Evolutionary conservation across 2,888 invertebrate species (phyloP), one percentile per base, ranked within the genome.

Genomic region (Chelonus formosanus): DNA sequence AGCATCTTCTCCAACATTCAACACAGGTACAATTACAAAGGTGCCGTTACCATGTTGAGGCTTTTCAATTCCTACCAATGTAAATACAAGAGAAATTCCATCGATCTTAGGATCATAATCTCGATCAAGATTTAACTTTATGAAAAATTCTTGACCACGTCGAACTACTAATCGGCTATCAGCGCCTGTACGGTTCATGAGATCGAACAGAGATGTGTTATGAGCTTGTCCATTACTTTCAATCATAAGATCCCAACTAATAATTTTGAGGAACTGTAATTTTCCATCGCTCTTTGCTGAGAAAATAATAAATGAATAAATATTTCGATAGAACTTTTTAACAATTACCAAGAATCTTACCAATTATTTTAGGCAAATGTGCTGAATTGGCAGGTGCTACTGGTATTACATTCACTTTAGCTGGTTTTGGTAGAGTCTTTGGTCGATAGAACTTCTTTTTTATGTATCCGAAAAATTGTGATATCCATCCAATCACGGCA

Each of bases 51-150:
- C 93, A 69, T 93, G 91, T 75, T 89, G 92, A 62, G 94, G 92
- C 78, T 90, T 91, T 73, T 90, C 89, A 53, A 91, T 91, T 88
- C 92, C 93, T 78, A 89, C 88, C 34, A 93, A 90, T 58, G 91
- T 91, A 80, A 96, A 95, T 65, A 95, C 92, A 74, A 96, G 90
- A 50, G 93, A 93, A 55, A 96, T 86, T 5, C 91, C 93, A 84
- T 96, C 96, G 77, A 86, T 89, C 31, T 86, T 87, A 32, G 89
- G 88, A 75, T 92, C 89, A 82, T 91, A 96, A 7, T 91, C 89
- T 60, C 94, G 87, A 77, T 90, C 92, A 67, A 95, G 87, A 8
- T 88, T 87, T 64, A 96, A 86, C 74, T 90, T 89, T 54, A 94
- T 81, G 77, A 87, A 87, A 84, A 96, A 96, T 32, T 90, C 86